Evolutionary conservation across 1,140 invertebrate species (phyloP).

Genomic region (Elymnias hypermnestra): DNA sequence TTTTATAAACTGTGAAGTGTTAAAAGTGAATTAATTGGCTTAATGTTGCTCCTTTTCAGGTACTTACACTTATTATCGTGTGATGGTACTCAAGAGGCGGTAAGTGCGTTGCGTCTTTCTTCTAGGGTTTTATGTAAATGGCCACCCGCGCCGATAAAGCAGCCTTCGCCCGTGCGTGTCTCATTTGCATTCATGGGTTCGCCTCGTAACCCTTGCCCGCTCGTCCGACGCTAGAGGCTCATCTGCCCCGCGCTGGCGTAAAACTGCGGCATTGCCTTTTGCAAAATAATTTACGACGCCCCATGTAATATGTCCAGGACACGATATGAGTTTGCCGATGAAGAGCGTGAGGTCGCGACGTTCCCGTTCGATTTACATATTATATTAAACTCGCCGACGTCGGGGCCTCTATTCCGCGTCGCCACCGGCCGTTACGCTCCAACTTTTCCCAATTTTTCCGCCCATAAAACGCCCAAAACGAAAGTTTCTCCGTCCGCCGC

Average conservation of each 20-base stretch:
- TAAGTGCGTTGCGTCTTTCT: constrained; percentile 45
- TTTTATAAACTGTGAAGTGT: background rate
- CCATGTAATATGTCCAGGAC: constrained; percentile 59
- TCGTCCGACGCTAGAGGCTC: constrained; percentile 45
- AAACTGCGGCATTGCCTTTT: constrained; percentile 60
- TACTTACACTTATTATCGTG: constrained; percentile 16
- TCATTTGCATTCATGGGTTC: constrained; percentile 75
- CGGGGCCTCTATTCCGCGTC: constrained; percentile 41
- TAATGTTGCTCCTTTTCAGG: constrained; percentile 22
- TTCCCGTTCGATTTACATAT: constrained; percentile 72
- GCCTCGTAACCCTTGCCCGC: constrained; percentile 69
- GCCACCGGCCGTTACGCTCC: constrained; percentile 67
- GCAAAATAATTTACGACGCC: constrained; percentile 70
- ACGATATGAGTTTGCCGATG: constrained; percentile 62
- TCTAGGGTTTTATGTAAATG: constrained; percentile 66
- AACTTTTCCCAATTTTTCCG: constrained; percentile 74
- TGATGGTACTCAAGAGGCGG: constrained; percentile 17
- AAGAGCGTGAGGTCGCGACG: constrained; percentile 53
- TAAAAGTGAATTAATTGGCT: constrained; percentile 10
- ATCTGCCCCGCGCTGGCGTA: constrained; percentile 39
- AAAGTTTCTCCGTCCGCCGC: constrained; percentile 64
- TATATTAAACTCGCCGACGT: constrained; percentile 67
- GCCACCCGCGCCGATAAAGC: constrained; percentile 45
- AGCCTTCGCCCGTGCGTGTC: constrained; percentile 47
- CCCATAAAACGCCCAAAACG: constrained; percentile 66